Percentiles rank a stretch among this genome's conserved stretches.
Evolutionary conservation across 2,113 vertebrate species (phyloP).

Genomic region (Eonycteris spelaea): DNA sequence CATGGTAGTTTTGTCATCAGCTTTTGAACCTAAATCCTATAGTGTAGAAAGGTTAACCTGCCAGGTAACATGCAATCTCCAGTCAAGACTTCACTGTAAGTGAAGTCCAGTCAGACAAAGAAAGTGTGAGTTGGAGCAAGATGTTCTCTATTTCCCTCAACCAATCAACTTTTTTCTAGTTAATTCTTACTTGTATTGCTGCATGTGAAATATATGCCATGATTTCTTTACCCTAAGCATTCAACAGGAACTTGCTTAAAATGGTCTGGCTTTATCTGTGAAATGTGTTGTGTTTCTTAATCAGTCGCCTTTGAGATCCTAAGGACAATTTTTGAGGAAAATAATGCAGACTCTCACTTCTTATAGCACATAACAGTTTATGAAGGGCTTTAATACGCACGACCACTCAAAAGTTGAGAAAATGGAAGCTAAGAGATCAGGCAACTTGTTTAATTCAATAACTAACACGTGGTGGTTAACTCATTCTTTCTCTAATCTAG

Average conservation of each 20-base stretch:
- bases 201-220: neutral
- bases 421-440: neutral
- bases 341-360: neutral
- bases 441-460: neutral
- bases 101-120: constrained; percentile 51
- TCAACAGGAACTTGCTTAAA: constrained; percentile 26
- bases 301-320: constrained; percentile 9
- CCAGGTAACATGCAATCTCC: constrained; percentile 35
- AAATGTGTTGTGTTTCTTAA: neutral
- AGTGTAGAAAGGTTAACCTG: constrained; percentile 61
- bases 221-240: constrained; percentile 23
- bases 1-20: constrained; percentile 64
- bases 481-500: neutral
- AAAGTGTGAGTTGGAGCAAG: constrained; percentile 33
- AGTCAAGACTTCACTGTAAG: constrained; percentile 33
- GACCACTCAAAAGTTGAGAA: neutral
- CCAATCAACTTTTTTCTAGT: constrained; percentile 35
- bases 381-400: neutral
- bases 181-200: constrained; percentile 48
- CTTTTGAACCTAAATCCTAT: constrained; percentile 56
- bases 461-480: neutral
- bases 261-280: neutral
- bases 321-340: constrained; percentile 10
- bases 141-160: neutral
- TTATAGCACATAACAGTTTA: neutral